Conservation (phyloP, 2,888 invertebrate genomes). For the Calephelis perditalis region DNA sequence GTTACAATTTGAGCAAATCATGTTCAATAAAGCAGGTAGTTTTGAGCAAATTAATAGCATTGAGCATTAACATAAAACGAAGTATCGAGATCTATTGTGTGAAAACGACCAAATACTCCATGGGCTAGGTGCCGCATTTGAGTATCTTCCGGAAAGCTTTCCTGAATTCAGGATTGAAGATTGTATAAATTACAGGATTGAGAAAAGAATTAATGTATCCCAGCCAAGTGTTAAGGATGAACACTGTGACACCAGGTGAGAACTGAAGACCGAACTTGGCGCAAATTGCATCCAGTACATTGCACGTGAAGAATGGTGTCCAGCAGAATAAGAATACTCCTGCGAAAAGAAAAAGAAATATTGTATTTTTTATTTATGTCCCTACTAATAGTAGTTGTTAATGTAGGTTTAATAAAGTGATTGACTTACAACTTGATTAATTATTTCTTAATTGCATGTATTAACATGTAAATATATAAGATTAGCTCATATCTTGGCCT, state of each 20-base stretch:
- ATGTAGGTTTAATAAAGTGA: no score
- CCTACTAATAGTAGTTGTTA: no score
- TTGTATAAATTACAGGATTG: slow-evolving; percentile 96
- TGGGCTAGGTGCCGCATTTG: slow-evolving; percentile 79
- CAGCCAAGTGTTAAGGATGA: slow-evolving; percentile 97
- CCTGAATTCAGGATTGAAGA: slow-evolving; percentile 97
- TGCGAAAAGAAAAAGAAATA: slow-evolving; percentile 52
- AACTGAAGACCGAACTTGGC: slow-evolving; percentile 88
- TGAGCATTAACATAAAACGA: not conserved
- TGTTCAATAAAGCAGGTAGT: no score
- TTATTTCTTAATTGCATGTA: no score
- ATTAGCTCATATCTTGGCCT: no score
- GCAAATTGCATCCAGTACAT: slow-evolving; percentile 97
- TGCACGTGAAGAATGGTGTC: slow-evolving; percentile 99
- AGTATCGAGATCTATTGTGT: slow-evolving; percentile 32
- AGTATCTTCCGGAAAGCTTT: slow-evolving; percentile 98
- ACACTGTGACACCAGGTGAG: slow-evolving; percentile 91
- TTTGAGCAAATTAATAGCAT: no score
- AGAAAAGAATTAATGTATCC: slow-evolving; percentile 98
- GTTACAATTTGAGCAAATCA: not conserved
- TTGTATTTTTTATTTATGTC: no score
- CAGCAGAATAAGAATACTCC: slow-evolving; percentile 99
- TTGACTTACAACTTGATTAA: no score
- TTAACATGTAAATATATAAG: no score
- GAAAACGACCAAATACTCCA: slow-evolving; percentile 63